phyloP scores from a whole-genome alignment of 2,113 vertebrate genomes.

The Carettochelys insculpta region DNA sequence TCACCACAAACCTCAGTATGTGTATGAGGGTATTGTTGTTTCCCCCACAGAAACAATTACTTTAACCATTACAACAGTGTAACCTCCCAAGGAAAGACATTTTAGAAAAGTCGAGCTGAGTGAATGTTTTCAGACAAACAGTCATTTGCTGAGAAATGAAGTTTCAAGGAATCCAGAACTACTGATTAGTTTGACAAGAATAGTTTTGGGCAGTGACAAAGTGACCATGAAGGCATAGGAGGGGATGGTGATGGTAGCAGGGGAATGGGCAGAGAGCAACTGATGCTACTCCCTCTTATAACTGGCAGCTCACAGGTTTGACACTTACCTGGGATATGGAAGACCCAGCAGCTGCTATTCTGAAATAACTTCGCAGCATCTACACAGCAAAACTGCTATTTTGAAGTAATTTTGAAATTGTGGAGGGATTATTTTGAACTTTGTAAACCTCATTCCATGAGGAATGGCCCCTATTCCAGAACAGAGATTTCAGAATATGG shows the following conservation, averaged over 20 bases:
- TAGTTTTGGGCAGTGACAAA: background rate
- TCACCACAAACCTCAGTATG: background rate
- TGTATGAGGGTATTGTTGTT: too few relatives aligned
- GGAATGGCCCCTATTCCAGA: too few relatives aligned
- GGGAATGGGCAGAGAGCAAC: accelerated
- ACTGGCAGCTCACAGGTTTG: background rate
- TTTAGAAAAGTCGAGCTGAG: background rate
- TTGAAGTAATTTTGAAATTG: too few relatives aligned
- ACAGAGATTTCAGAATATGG: too few relatives aligned
- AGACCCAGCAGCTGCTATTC: background rate
- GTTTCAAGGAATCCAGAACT: background rate
- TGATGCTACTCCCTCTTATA: background rate
- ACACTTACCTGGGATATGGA: background rate
- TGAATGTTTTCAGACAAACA: background rate
- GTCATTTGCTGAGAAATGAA: background rate
- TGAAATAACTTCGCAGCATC: too few relatives aligned
- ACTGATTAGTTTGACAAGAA: background rate
- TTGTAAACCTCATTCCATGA: too few relatives aligned
- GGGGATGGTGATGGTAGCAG: background rate
- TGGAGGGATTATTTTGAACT: too few relatives aligned
- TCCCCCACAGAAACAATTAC: background rate
- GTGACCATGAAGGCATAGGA: background rate
- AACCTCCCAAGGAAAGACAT: background rate
- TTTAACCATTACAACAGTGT: background rate
- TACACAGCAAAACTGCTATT: too few relatives aligned